Base-by-base conservation (phyloP, 2,888 invertebrate genomes). In the Ommatoiulus sabulosus region DNA sequence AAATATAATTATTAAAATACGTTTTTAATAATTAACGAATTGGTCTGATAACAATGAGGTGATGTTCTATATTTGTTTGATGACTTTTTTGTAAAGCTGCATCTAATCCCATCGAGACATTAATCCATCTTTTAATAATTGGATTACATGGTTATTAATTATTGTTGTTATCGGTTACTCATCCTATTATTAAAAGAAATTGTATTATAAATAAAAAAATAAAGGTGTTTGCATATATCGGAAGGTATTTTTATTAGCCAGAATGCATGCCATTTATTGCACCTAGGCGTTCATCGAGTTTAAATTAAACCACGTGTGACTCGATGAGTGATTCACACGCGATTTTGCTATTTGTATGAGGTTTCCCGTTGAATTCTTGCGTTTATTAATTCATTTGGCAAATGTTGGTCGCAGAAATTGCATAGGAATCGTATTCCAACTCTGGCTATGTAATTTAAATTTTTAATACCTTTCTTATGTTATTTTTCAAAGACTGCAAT, bases 181-280 rank as follows among this genome's bases (percentile, higher is more conserved):
- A 72, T 72, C 72, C 72, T 72, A 72, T 72, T 72, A 72, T 72
- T 72, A 72, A 72, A 72, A 72, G 72, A 72, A 20, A 72, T 72
- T 72, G 72, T 72, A 72, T 72, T 72, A 72, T 24, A 72, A 72
- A 72, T 72, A 7, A 72, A 20, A 72, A 63, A 72, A 72, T 72
- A 72, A 72, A 72, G n/a, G 20, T 72, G 24, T 72, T 72, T 72
- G 72, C 20, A 72, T 24, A 72, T 72, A 72, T n/a, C 1, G 10
- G 20, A 1, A 72, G 72, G 24, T 8, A n/a, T 72, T 72, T 1
- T 72, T 72, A 24, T 72, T 24, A 24, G 10, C 72, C 20, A 24
- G 20, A 24, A 8, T 6, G 10, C 72, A 24, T 10, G 3, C 15
- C 63, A 57, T 17, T 57, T 57, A 15, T 15, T 57, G 15, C 15